phyloP scores from a whole-genome alignment of 2,888 invertebrate genomes.

The Athrips mouffetella region DNA sequence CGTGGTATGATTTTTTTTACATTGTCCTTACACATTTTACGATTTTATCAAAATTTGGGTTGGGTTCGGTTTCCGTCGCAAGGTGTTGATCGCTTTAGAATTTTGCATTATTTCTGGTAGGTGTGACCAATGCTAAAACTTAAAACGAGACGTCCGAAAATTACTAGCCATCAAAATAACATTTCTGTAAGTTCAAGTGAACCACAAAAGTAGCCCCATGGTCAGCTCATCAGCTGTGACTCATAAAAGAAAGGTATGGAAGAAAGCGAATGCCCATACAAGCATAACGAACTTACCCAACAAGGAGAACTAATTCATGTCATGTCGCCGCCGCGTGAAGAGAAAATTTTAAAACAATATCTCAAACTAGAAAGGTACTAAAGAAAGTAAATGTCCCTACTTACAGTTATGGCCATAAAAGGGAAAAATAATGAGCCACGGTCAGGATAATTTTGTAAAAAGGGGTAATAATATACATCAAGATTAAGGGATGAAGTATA shows the following conservation, averaged over 20 bases:
- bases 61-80: too few species aligned
- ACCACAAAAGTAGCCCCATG: neutral
- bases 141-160: too few species aligned
- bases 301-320: neutral
- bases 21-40: too few species aligned
- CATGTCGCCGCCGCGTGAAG: neutral
- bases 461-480: too few species aligned
- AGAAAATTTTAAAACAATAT: neutral
- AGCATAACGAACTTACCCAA: neutral
- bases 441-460: neutral
- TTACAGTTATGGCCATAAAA: neutral
- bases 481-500: too few species aligned
- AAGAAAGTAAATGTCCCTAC: neutral
- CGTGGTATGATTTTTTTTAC: too few species aligned
- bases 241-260: neutral
- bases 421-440: neutral
- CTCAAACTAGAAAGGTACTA: neutral
- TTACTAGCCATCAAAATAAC: too few species aligned
- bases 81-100: too few species aligned
- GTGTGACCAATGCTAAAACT: too few species aligned
- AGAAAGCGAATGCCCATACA: slow-evolving; percentile 5
- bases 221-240: neutral
- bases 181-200: too few species aligned
- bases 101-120: too few species aligned
- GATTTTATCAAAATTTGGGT: too few species aligned